A percentile compares a stretch with the other conserved stretches of the same genome.
Conservation (phyloP, 2,888 invertebrate species). For the Acrobasis repandana region DNA sequence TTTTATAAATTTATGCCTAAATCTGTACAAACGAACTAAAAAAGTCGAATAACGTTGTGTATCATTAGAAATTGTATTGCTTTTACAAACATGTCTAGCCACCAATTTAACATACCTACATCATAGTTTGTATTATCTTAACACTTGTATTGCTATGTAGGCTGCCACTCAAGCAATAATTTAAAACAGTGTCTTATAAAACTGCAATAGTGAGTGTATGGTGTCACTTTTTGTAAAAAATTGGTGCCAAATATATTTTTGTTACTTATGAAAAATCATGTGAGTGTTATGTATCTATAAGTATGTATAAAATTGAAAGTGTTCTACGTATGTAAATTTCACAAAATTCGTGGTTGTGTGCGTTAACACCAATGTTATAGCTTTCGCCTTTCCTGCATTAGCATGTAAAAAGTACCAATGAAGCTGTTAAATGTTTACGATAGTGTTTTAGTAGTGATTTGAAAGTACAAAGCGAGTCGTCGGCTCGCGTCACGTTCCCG, state of each 20-base stretch:
- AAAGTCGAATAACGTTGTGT: constrained; percentile 1
- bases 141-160: constrained; percentile 23
- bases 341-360: constrained; percentile 40
- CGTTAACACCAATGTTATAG: constrained; percentile 35
- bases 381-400: constrained; percentile 7
- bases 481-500: constrained; percentile 42
- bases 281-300: not conserved
- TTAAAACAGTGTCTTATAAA: constrained; percentile 22
- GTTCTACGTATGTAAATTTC: constrained; percentile 20
- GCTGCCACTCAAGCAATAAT: constrained; percentile 22
- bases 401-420: constrained; percentile 22
- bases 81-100: constrained; percentile 12
- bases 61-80: constrained; percentile 11
- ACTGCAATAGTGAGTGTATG: constrained; percentile 12
- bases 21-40: constrained; percentile 8
- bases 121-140: not conserved
- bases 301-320: constrained; percentile 10
- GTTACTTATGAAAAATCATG: constrained; percentile 19
- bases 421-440: constrained; percentile 42
- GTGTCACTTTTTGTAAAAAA: constrained; percentile 23
- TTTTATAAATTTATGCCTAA: constrained; percentile 13
- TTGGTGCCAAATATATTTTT: constrained; percentile 34
- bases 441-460: constrained; percentile 64
- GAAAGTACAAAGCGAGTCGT: constrained; percentile 73
- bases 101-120: constrained; percentile 6